Conservation (phyloP, 2,113 vertebrate genomes). For the Myanophis thanlyinensis region DNA sequence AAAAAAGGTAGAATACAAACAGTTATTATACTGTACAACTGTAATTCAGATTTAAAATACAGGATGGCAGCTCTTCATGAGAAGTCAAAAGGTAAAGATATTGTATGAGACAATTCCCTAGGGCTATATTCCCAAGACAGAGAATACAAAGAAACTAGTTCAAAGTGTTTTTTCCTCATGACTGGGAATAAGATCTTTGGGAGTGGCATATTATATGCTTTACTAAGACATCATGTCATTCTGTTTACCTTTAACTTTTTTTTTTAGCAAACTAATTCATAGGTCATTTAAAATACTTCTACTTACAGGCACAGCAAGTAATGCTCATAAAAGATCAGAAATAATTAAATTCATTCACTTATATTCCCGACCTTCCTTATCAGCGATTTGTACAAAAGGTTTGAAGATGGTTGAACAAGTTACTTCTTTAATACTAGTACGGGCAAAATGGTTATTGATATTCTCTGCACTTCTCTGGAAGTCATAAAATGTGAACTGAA, state of each 20-base stretch:
- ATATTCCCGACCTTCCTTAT: background rate
- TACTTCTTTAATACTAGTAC: constrained; percentile 32
- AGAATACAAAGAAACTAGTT: constrained; percentile 25
- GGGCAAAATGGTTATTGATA: constrained; percentile 54
- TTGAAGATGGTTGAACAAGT: constrained; percentile 29
- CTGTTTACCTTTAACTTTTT: background rate
- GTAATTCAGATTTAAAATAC: background rate
- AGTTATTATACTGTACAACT: background rate
- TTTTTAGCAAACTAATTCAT: background rate
- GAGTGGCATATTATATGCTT: background rate
- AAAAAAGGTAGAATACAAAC: background rate
- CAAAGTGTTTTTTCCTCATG: background rate
- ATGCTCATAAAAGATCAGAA: constrained; percentile 3
- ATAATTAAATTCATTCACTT: constrained; percentile 6
- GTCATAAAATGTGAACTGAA: constrained; percentile 66
- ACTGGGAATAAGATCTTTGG: fast-evolving
- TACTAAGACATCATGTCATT: background rate
- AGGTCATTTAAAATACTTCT: background rate
- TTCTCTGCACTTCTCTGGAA: constrained; percentile 56
- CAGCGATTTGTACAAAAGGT: constrained; percentile 18
- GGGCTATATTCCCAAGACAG: constrained; percentile 2
- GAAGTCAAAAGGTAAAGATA: constrained; percentile 20
- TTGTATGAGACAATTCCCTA: constrained; percentile 25
- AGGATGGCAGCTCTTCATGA: constrained; percentile 32
- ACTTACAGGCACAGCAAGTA: background rate